These are phyloP conservation scores for Chrosomus eos DNA, from an alignment of 2,797 vertebrate species.

Conservation along the genomic window DNA sequence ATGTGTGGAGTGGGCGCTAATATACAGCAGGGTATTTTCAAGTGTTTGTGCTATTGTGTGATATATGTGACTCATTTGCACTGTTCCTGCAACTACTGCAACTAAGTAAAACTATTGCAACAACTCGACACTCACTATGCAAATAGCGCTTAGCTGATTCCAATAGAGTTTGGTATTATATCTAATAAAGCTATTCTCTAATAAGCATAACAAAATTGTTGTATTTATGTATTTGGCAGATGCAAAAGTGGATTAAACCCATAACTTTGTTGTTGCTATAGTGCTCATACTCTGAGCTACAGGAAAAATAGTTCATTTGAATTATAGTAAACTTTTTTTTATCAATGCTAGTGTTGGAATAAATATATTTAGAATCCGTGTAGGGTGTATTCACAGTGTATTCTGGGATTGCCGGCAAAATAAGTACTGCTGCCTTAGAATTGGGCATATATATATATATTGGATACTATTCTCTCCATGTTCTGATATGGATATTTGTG, in stretches of 20 bases:
- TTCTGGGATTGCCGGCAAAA: neutral
- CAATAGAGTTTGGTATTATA: neutral
- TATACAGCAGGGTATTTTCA: constrained; percentile 10
- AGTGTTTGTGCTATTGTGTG: constrained; percentile 32
- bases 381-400: too few species aligned
- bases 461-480: constrained; percentile 2
- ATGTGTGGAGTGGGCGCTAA: neutral
- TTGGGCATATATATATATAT: neutral
- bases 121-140: neutral
- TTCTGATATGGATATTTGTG: constrained; percentile 22
- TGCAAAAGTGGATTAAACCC: neutral
- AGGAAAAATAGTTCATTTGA: neutral
- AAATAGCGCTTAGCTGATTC: neutral
- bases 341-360: neutral
- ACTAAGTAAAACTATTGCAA: neutral
- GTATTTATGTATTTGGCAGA: neutral
- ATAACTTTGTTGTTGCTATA: neutral
- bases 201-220: neutral
- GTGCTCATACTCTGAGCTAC: neutral
- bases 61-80: neutral
- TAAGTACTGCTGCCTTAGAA: neutral
- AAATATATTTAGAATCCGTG: neutral
- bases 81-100: neutral
- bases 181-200: neutral
- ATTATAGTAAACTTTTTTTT: neutral